These are phyloP conservation scores for Metellina segmentata DNA, from an alignment of 2,888 invertebrate genomes.

Conservation along the genomic window DNA sequence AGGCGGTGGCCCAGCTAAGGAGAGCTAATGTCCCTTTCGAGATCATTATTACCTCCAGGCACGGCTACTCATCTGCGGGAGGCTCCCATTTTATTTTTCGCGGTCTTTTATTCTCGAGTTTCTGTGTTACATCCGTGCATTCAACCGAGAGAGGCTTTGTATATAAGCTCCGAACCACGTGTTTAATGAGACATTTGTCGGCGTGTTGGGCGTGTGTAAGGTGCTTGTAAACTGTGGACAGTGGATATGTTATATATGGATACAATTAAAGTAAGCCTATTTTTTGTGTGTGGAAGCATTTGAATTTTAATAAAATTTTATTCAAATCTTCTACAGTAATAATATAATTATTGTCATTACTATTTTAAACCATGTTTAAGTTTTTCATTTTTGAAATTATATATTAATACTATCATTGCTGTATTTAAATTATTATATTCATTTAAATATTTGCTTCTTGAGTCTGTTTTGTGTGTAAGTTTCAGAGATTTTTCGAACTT, in stretches of 20 bases:
- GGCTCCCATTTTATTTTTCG: background rate
- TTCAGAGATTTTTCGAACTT: no score
- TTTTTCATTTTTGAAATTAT: no score
- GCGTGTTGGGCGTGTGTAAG: slow-evolving; percentile 1
- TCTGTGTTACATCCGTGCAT: slow-evolving; percentile 61
- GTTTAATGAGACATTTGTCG: slow-evolving; percentile 29
- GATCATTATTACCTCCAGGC: slow-evolving; percentile 51
- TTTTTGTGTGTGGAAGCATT: no score
- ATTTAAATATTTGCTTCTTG: no score
- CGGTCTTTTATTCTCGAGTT: slow-evolving; percentile 13
- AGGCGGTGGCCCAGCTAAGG: slow-evolving; percentile 50
- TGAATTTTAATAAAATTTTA: no score
- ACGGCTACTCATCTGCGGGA: slow-evolving; percentile 29
- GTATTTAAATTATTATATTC: no score
- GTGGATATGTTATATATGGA: slow-evolving; percentile 42
- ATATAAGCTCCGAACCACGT: slow-evolving; percentile 63
- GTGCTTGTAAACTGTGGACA: slow-evolving; percentile 16
- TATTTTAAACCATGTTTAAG: no score
- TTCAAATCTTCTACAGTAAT: no score
- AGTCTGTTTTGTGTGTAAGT: no score
- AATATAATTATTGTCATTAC: background rate
- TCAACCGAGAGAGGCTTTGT: slow-evolving; percentile 51
- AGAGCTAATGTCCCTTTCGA: slow-evolving; percentile 36
- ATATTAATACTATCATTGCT: no score
- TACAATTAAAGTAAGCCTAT: slow-evolving; percentile 27